Conservation (phyloP, 2,113 vertebrate species). For the Myotis davidii region DNA sequence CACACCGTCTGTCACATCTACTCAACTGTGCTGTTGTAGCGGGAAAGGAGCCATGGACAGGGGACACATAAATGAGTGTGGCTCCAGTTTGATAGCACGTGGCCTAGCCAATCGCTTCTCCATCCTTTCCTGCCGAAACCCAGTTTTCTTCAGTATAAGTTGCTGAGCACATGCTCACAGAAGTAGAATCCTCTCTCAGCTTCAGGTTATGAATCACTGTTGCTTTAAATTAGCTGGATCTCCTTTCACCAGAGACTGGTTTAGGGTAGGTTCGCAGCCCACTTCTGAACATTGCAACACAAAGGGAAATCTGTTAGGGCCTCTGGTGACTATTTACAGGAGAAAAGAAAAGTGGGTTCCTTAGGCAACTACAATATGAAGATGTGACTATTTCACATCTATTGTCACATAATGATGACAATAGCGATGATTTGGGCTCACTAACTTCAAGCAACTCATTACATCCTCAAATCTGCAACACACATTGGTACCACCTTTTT, state of each 20-base stretch:
- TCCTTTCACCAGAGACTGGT: background rate
- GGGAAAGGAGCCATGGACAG: background rate
- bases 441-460: background rate
- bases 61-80: background rate
- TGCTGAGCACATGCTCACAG: background rate
- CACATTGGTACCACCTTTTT: background rate
- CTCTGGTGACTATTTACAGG: background rate
- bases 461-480: background rate
- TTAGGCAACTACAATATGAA: background rate
- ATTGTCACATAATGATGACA: background rate
- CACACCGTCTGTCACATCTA: background rate
- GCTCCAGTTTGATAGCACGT: background rate
- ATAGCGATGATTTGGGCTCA: background rate
- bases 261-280: background rate
- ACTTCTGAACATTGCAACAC: background rate
- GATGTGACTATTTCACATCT: background rate
- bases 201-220: background rate
- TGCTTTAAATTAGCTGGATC: background rate
- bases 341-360: background rate
- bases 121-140: background rate
- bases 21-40: background rate
- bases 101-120: background rate
- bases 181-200: fast-evolving
- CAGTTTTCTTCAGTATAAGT: background rate
- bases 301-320: background rate